These are phyloP conservation scores for Onychomys arenicola DNA, from an alignment of 2,797 vertebrate species.

Conservation along the genomic window DNA sequence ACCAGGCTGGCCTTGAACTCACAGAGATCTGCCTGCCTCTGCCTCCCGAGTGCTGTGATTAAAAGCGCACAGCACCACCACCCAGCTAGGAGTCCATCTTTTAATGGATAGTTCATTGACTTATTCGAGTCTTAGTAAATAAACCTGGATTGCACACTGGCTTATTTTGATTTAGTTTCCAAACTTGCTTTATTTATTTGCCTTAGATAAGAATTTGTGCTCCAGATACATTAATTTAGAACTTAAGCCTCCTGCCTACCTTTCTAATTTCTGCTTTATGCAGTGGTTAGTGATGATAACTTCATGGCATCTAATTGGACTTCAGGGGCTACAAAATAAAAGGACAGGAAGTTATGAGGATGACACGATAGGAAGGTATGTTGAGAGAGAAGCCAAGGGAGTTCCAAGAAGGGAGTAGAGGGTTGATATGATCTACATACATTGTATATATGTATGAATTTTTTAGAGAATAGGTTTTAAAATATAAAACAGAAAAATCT, in stretches of 20 bases:
- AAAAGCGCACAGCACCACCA: no score
- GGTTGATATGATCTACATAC: no score
- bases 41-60: no score
- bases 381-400: background rate
- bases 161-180: background rate
- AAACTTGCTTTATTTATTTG: background rate
- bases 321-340: background rate
- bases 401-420: background rate
- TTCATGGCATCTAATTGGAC: background rate
- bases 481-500: background rate
- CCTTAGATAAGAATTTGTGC: background rate
- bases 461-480: background rate
- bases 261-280: background rate
- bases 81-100: background rate
- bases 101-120: background rate
- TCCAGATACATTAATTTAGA: background rate
- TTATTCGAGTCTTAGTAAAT: background rate
- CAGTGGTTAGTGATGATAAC: background rate
- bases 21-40: no score
- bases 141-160: background rate
- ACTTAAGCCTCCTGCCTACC: background rate
- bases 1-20: no score
- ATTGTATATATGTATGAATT: background rate
- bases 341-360: background rate
- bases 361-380: background rate